phyloP scores from a whole-genome alignment of 2,797 vertebrate genomes.

The Pangasius krempfi region DNA sequence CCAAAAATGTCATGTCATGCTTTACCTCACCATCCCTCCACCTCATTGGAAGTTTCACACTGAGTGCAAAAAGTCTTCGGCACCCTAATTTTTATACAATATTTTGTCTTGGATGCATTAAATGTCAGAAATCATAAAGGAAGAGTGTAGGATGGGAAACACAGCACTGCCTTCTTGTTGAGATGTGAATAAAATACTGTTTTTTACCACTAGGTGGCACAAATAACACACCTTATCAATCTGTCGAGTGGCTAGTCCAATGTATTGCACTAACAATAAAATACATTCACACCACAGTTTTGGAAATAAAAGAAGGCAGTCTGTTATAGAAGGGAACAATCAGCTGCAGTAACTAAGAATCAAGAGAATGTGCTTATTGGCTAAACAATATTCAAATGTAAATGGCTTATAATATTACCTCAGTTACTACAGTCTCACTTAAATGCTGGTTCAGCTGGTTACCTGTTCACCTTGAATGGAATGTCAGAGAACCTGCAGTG shows the following conservation, averaged over 20 bases:
- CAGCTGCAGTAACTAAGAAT: conserved; percentile 73
- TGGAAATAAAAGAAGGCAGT: conserved; percentile 62
- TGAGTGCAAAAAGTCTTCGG: not conserved
- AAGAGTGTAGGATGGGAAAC: not conserved
- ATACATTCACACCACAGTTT: conserved; percentile 44
- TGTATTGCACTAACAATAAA: not conserved
- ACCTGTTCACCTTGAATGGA: not conserved
- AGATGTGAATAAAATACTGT: conserved; percentile 21
- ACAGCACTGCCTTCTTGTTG: not conserved
- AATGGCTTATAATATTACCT: not conserved
- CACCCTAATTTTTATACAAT: not conserved
- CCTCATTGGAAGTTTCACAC: not conserved
- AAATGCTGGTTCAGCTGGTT: not conserved
- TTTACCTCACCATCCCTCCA: not conserved
- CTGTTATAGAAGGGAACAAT: conserved; percentile 63
- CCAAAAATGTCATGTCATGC: not conserved
- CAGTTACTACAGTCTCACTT: not conserved
- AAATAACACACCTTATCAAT: not conserved
- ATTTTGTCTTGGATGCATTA: not conserved
- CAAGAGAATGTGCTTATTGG: conserved; percentile 60
- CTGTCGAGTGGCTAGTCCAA: not conserved
- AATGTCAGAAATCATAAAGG: too few relatives aligned
- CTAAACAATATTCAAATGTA: not conserved
- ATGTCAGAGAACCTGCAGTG: conserved; percentile 9
- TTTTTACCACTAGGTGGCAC: conserved; percentile 60